Percentiles rank a stretch among this genome's conserved stretches.
Conservation (phyloP, 35 echinoderm and acorn worm species). For the Lytechinus variegatus region DNA sequence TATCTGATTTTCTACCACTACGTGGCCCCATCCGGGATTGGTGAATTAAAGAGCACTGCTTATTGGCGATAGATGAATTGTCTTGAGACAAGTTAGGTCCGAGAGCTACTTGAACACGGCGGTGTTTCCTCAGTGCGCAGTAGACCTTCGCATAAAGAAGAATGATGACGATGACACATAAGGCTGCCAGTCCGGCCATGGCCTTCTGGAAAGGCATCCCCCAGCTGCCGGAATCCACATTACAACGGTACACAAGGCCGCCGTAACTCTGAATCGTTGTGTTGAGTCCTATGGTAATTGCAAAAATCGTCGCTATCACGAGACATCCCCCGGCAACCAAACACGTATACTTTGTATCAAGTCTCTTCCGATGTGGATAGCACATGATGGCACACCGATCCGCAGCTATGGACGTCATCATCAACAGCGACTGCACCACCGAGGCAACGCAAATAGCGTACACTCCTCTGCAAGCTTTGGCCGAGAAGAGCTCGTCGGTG, state of each 20-base stretch:
- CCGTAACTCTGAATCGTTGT: background rate
- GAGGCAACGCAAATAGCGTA: background rate
- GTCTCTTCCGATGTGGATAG: background rate
- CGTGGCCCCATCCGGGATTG: background rate
- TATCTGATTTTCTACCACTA: background rate
- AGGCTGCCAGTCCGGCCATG: background rate
- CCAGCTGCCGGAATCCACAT: background rate
- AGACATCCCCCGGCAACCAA: background rate
- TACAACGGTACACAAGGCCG: background rate
- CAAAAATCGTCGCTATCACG: background rate
- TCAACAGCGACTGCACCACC: constrained; percentile 22
- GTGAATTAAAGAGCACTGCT: background rate
- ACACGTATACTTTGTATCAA: background rate
- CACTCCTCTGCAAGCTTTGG: background rate
- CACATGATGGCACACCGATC: background rate
- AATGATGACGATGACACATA: background rate
- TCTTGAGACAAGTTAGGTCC: background rate
- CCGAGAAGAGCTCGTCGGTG: background rate
- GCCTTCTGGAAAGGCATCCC: background rate
- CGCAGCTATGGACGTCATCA: background rate
- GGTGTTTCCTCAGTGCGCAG: background rate
- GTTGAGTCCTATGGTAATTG: background rate
- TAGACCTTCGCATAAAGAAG: background rate
- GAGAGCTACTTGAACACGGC: background rate
- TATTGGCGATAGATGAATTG: background rate